A percentile compares a stretch with the other conserved stretches of the same genome.
Evolutionary conservation across 1,140 invertebrate genomes (phyloP).

Genomic region (Drosophila equinoxialis): DNA sequence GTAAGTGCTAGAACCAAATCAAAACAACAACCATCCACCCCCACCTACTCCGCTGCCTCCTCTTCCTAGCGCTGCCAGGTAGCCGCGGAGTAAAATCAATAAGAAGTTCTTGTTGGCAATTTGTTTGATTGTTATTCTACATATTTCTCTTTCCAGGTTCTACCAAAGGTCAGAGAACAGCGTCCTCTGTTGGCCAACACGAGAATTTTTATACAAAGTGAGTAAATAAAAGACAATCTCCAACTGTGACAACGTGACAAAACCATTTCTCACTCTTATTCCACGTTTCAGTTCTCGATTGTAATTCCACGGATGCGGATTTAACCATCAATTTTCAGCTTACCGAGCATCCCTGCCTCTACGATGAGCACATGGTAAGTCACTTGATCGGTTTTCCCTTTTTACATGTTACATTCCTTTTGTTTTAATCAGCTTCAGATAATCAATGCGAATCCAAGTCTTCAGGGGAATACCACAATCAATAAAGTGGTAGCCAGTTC

Average conservation of each 20-base stretch:
- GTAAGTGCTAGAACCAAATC: constrained; percentile 39
- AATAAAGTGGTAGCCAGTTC: constrained; percentile 31
- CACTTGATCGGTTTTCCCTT: neutral
- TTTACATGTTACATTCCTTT: neutral
- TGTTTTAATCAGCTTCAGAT: constrained; percentile 40
- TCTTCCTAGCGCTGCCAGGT: neutral
- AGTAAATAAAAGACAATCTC: constrained; percentile 44
- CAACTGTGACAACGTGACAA: constrained; percentile 15
- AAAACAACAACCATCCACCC: constrained; percentile 29
- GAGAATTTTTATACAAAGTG: constrained; percentile 70
- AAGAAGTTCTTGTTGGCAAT: neutral
- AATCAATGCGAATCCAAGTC: constrained; percentile 27
- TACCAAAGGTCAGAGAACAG: constrained; percentile 54
- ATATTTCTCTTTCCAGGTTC: constrained; percentile 25
- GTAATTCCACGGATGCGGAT: constrained; percentile 43
- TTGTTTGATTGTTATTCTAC: neutral
- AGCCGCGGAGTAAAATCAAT: constrained; percentile 23
- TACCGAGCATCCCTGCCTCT: constrained; percentile 63
- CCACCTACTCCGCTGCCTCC: neutral
- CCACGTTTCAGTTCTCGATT: constrained; percentile 41
- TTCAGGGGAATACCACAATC: constrained; percentile 41
- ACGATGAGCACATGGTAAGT: constrained; percentile 51
- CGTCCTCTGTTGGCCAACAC: constrained; percentile 66
- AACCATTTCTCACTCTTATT: constrained; percentile 30
- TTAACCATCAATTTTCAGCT: constrained; percentile 60